These are phyloP conservation scores for Amorpha juglandis DNA, from an alignment of 2,888 invertebrate genomes.

Conservation along the genomic window DNA sequence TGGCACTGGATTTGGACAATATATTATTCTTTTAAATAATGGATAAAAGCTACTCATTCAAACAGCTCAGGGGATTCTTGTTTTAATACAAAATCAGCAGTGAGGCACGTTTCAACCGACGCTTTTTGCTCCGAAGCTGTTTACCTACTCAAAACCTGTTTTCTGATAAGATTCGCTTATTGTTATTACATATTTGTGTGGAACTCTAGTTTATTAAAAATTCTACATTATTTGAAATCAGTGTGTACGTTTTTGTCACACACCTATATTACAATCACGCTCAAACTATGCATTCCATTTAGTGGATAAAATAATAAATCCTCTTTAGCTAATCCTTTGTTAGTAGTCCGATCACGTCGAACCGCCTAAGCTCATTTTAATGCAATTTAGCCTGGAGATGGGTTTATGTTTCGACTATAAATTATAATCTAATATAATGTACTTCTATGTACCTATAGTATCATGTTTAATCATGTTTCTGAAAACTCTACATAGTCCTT, in stretches of 20 bases:
- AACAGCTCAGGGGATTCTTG: background rate
- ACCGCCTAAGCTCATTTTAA: slow-evolving; percentile 17
- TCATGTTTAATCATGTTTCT: background rate
- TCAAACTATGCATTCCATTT: background rate
- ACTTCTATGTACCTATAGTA: background rate
- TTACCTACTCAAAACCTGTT: slow-evolving; percentile 19
- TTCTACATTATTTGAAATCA: background rate
- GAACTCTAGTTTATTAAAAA: background rate
- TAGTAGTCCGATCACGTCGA: slow-evolving; percentile 8
- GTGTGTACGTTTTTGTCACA: background rate
- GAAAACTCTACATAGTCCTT: background rate
- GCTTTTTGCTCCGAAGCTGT: background rate
- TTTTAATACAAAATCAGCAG: slow-evolving; percentile 11
- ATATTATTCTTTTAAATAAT: background rate
- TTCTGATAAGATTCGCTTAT: background rate
- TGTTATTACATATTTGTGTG: background rate
- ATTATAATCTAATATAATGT: slow-evolving; percentile 13
- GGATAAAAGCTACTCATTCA: background rate
- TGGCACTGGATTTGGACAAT: background rate
- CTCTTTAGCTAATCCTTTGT: slow-evolving; percentile 9
- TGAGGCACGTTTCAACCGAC: slow-evolving; percentile 14
- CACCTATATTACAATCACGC: slow-evolving; percentile 1
- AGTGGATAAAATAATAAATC: background rate
- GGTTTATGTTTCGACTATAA: slow-evolving; percentile 14
- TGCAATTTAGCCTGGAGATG: slow-evolving; percentile 13